phyloP scores from a whole-genome alignment of 2,797 vertebrate genomes.

The Melanotaenia pygmaea region DNA sequence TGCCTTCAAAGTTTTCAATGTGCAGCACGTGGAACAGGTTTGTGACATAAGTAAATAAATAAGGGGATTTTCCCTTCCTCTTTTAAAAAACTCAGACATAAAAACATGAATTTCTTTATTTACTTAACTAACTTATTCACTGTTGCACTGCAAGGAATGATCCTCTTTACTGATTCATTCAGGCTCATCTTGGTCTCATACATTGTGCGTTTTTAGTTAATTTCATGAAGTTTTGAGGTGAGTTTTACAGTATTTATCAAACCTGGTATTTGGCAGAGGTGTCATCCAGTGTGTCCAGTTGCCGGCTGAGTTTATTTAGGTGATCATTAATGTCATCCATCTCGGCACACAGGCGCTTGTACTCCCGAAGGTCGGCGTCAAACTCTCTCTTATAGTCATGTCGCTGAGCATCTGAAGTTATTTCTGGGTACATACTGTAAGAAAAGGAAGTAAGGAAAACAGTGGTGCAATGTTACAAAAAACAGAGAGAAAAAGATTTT shows the following conservation, averaged over 20 bases:
- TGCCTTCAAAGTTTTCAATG: neutral
- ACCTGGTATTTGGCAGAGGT: conserved; percentile 86
- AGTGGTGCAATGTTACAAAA: neutral
- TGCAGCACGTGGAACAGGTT: neutral
- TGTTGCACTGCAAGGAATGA: too few species aligned
- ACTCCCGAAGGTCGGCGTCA: conserved; percentile 83
- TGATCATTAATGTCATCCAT: conserved; percentile 89
- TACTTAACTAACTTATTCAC: too few species aligned
- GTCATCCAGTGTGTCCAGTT: conserved; percentile 85
- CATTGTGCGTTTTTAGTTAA: neutral
- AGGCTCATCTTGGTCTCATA: neutral
- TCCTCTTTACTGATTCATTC: neutral
- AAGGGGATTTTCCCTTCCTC: too few species aligned
- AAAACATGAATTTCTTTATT: too few species aligned
- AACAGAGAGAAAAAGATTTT: neutral
- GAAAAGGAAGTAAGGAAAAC: neutral
- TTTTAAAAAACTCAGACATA: too few species aligned
- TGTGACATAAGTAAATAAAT: neutral
- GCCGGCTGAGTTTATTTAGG: conserved; percentile 86
- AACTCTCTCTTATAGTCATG: conserved; percentile 89
- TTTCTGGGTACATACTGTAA: conserved; percentile 86
- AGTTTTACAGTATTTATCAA: conserved; percentile 1
- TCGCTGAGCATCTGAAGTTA: conserved; percentile 79
- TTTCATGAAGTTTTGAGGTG: neutral
- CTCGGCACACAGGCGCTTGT: conserved; percentile 88